Base-by-base conservation (phyloP, 2,888 invertebrate genomes). In the Margaritifera margaritifera region DNA sequence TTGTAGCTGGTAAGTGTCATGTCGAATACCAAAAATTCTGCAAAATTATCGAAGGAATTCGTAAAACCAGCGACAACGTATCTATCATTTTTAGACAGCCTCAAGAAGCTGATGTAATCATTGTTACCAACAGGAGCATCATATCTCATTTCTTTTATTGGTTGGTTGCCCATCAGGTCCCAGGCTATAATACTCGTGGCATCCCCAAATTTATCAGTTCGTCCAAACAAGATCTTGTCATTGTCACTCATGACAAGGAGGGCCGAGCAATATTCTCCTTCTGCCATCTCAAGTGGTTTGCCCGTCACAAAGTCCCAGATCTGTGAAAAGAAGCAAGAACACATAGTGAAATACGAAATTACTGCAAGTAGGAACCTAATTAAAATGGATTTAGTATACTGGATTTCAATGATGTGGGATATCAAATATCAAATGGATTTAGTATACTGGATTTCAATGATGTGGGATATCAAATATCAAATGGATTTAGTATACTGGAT, bases 231-330 rank as follows among this genome's bases (percentile, higher is more conserved):
- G 15, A 89, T 84, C 69, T 87, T 85, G 63, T 89, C 87, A 18
- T 84, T 86, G 68, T 89, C 89, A 66, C 80, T 80, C 86, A 89
- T 88, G 56, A 89, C 82, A 68, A 86, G 85, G 52, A 87, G 75
- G 6, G 89, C 89, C 0, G 90, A 88, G 72, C 89, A 89, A 62
- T 87, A 83, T 73, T 89, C 88, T 18, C 82, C 84, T 50, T 82
- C 77, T 2, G 84, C 83, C 88, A 90, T 89, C 56, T 85, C 86
- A 66, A 90, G 75, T 24, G 89, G 89, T 57, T 77, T 80, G 5
- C 90, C 90, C 18, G 86, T 84, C 51, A 75, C 79, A 75, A 89
- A 88, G 80, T 90, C 90, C 90, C 90, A 90, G 59, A 89, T 86
- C 90, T 89, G 71, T 27, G 78, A 72, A 18, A 66, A 66, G 25